Base-by-base conservation (phyloP, 2,888 invertebrate genomes). In the Himalopsyche kuldschensis region DNA sequence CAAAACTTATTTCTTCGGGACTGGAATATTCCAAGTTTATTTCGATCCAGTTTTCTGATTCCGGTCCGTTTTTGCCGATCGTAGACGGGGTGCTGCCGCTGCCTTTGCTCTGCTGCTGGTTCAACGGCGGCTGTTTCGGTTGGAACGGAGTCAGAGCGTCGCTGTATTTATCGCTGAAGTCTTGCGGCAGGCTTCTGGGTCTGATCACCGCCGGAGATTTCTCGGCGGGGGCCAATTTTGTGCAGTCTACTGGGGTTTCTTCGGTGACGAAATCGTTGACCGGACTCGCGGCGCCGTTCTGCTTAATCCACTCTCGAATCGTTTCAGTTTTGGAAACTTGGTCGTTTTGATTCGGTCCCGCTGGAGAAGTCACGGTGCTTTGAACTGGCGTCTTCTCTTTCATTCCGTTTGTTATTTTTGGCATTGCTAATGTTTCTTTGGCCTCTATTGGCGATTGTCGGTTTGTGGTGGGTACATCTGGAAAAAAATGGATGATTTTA, bases 21-120 rank as follows among this genome's bases (percentile, higher is more conserved):
- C 93, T 93, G 27, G 94, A 94, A 88, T 93, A 94, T 85, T 94
- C 94, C 87, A 95, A 89, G 89, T 94, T 95, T 82, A 95, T 95
- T 89, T 95, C 95, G 0, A 95, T 95, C 95, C 95, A 95, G 84
- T 94, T 94, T 87, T 94, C 94, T 0, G 91, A 91, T 80, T 92
- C 90, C 77, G 89, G 88, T 30, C 86, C 84, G 47, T 85, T 85
- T 80, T 84, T 86, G 89, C 89, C 78, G 20, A 82, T 3, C 87
- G 89, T 75, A 87, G 87, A 80, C 87, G 87, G 24, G 1, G 86
- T 86, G 46, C 84, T 83, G 6, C 77, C 81, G 77, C 86, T 86
- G 17, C 81, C 81, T 78, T 84, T 84, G 77, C 77, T 87, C 80
- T 88, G 88, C 41, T 86, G 80, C 2, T 88, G 87, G 3, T 88